Percentiles rank a stretch among this genome's conserved stretches.
phyloP scores from a whole-genome alignment of 1,140 invertebrate species.

The Dolichoris vasculosae region DNA sequence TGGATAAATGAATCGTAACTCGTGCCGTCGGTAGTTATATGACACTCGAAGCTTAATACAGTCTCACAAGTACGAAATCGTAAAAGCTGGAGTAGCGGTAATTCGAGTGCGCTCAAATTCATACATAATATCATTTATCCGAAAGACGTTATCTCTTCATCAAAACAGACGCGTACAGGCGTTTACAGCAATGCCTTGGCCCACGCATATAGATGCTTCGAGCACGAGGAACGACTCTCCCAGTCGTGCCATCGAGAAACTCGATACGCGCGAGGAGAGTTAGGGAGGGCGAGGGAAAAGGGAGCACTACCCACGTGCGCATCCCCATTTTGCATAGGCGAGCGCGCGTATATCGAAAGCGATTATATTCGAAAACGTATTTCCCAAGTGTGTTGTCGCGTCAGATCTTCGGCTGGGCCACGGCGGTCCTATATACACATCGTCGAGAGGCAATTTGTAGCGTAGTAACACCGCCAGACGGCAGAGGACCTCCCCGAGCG shows the following conservation, averaged over 20 bases:
- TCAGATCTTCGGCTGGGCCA: neutral
- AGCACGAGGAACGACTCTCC: constrained; percentile 13
- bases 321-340: neutral
- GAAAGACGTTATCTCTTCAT: constrained; percentile 42
- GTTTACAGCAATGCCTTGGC: neutral
- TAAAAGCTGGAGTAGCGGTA: neutral
- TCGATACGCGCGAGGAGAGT: neutral
- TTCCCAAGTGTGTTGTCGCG: constrained; percentile 54
- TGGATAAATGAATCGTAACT: neutral
- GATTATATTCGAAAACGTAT: constrained; percentile 56
- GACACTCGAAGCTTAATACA: constrained; percentile 19
- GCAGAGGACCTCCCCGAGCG: constrained; percentile 50
- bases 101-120: neutral
- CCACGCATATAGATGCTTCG: too few relatives aligned
- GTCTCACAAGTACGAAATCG: constrained; percentile 33
- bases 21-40: neutral
- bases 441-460: constrained; percentile 50
- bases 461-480: neutral
- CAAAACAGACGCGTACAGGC: neutral
- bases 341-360: constrained; percentile 33
- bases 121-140: constrained; percentile 41
- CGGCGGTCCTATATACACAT: neutral
- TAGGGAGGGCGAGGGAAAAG: too few relatives aligned
- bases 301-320: neutral
- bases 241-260: neutral